These are phyloP conservation scores for Astreopora myriophthalma DNA, from an alignment of 64 coral and sea anemone species.

Conservation along the genomic window DNA sequence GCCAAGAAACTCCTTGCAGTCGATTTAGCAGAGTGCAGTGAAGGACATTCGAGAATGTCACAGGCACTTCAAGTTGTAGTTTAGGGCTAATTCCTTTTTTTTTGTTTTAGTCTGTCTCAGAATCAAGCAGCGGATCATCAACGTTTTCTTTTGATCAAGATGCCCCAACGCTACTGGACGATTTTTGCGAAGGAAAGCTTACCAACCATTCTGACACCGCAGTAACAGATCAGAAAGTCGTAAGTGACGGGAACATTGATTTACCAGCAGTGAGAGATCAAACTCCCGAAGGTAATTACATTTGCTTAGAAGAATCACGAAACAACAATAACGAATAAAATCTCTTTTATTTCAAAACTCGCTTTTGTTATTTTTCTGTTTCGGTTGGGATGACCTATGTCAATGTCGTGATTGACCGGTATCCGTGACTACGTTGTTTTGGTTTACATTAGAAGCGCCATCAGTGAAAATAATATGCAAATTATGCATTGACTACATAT, in stretches of 20 bases:
- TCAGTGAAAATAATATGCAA: too few species aligned
- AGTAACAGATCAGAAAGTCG: background rate
- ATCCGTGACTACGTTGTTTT: too few species aligned
- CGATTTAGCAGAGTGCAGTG: too few species aligned
- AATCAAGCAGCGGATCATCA: conserved; percentile 70
- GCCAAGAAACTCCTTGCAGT: too few species aligned
- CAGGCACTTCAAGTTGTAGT: background rate
- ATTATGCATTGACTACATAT: too few species aligned
- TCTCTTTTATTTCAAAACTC: background rate
- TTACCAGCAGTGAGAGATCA: background rate
- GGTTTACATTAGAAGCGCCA: too few species aligned
- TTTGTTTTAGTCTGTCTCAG: conserved; percentile 57
- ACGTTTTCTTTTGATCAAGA: conserved; percentile 72
- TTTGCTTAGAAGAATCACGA: background rate
- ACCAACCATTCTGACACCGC: background rate
- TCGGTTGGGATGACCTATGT: too few species aligned
- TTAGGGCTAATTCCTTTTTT: background rate
- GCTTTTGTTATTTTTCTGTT: background rate
- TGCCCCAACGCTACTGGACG: background rate
- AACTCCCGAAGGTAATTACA: conserved; percentile 8
- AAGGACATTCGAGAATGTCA: too few species aligned
- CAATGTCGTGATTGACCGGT: background rate
- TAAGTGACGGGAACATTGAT: background rate
- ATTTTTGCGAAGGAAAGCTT: background rate
- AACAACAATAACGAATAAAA: background rate